Evolutionary conservation across 1,140 invertebrate species (phyloP), one percentile per base, ranked within the genome.

Genomic region (Psix sp.): DNA sequence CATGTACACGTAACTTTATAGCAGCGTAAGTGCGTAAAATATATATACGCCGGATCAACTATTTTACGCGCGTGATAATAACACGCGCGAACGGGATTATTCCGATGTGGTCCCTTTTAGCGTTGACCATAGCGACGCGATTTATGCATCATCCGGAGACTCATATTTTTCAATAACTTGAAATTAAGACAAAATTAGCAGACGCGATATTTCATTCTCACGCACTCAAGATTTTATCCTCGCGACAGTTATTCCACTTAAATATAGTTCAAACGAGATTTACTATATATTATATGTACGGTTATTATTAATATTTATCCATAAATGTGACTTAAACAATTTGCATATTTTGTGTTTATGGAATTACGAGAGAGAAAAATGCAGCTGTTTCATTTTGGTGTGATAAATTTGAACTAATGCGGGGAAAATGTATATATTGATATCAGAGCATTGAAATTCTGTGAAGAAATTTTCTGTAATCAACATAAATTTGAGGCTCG

Each of bases 21-120:
- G 59, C 33, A 29, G 57, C 59, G 68, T 62, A 60, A 74, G 59
- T 75, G 67, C 67, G 72, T 51, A 63, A 63, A 57, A 45, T 57
- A 33, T 56, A 49, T 45, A 43, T 43, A n/a, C n/a, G 33, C 59
- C 26, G 46, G 39, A 62, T 49, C 36, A 39, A 40, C 45, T n/a
- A n/a, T n/a, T n/a, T n/a, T n/a, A n/a, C n/a, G n/a, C n/a, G n/a
- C n/a, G n/a, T n/a, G n/a, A n/a, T n/a, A n/a, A n/a, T n/a, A n/a
- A n/a, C n/a, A n/a, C n/a, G n/a, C 49, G 36, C 24, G 14, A 13
- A 2, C 52, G 17, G 26, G 57, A 62, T 62, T 62, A 62, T 62
- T 62, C 17, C 36, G 29, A 17, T n/a, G 57, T 20, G 40, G 42
- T 60, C 15, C 16, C 21, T 48, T 39, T 20, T 39, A 6, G 15